Evolutionary conservation across 1,140 invertebrate genomes (phyloP).

Genomic region (Drosophila equinoxialis): DNA sequence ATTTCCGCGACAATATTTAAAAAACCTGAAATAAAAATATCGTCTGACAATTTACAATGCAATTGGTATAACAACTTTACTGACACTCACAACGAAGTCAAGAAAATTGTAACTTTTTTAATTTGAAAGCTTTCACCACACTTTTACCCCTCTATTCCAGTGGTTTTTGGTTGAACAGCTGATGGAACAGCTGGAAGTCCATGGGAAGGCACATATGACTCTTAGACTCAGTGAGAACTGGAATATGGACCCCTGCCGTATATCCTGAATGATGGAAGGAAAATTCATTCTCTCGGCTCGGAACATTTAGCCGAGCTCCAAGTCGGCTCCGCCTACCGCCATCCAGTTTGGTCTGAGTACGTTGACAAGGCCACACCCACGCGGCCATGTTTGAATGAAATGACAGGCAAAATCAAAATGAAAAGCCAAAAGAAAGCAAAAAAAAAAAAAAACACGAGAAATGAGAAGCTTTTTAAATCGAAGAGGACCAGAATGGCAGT

Average conservation of each 20-base stretch:
- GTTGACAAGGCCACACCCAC: conserved; percentile 78
- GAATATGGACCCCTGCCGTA: conserved; percentile 28
- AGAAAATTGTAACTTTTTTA: conserved; percentile 43
- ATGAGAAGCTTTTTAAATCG: conserved; percentile 19
- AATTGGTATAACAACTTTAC: conserved; percentile 33
- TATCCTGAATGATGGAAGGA: conserved; percentile 43
- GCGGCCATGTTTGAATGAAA: conserved; percentile 82
- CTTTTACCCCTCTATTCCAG: conserved; percentile 31
- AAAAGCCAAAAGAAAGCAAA: conserved; percentile 34
- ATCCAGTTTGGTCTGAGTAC: conserved; percentile 23
- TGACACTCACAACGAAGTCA: conserved; percentile 2
- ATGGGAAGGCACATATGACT: conserved; percentile 52
- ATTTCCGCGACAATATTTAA: background rate
- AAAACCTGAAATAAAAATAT: background rate
- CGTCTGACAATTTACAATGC: conserved; percentile 13
- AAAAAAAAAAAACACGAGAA: conserved; percentile 8
- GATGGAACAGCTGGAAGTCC: conserved; percentile 63
- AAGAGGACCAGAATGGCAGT: conserved; percentile 42
- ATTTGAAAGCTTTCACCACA: conserved; percentile 61
- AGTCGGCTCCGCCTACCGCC: conserved; percentile 66
- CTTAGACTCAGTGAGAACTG: conserved; percentile 30
- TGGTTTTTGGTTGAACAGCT: conserved; percentile 51
- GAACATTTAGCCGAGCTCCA: conserved; percentile 30
- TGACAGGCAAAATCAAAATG: conserved; percentile 55
- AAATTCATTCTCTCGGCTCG: conserved; percentile 60